Conservation (phyloP, 2,888 invertebrate genomes). For the Athripsodes cinereus region DNA sequence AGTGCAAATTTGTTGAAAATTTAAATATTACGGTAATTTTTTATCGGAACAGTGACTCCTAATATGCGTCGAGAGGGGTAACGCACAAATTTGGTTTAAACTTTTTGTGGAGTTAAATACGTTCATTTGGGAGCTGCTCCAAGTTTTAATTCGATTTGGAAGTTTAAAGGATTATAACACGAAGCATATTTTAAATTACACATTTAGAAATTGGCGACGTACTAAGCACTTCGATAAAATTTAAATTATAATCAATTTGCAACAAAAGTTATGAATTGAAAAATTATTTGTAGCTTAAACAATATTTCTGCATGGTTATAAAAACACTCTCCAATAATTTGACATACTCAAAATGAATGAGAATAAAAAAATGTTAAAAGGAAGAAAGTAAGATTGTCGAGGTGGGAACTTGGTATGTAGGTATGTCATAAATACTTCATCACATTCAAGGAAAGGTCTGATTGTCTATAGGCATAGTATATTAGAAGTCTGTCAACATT, state of each 20-base stretch:
- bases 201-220: background rate
- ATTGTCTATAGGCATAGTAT: too few species aligned
- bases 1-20: background rate
- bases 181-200: slow-evolving; percentile 8
- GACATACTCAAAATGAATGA: too few species aligned
- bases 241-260: background rate
- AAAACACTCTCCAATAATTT: too few species aligned
- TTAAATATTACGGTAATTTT: background rate
- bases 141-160: slow-evolving; percentile 15
- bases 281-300: too few species aligned
- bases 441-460: too few species aligned
- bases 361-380: too few species aligned
- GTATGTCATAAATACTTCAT: too few species aligned
- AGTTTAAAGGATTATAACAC: slow-evolving; percentile 13
- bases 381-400: too few species aligned
- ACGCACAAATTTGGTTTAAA: slow-evolving; percentile 10
- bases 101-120: slow-evolving; percentile 9
- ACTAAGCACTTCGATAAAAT: background rate
- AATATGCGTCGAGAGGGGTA: slow-evolving; percentile 16
- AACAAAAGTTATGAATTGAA: background rate
- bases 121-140: slow-evolving; percentile 8
- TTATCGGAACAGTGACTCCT: background rate
- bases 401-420: too few species aligned
- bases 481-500: too few species aligned
- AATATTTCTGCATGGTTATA: too few species aligned